A percentile compares a stretch with the other conserved stretches of the same genome.
Conservation (phyloP, 2,113 vertebrate species). For the Numida meleagris region DNA sequence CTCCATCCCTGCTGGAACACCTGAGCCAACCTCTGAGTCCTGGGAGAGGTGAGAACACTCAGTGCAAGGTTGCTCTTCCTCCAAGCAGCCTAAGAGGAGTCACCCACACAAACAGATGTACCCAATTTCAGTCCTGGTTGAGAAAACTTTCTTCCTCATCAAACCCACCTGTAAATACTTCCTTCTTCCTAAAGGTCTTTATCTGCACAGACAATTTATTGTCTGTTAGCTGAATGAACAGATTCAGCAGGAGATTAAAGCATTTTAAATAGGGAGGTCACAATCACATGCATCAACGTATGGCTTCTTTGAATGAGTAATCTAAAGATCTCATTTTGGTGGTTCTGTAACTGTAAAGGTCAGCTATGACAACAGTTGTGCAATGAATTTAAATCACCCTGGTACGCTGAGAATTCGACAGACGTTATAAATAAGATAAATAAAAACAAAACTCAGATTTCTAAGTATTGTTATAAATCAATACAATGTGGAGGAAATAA, state of each 20-base stretch:
- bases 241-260: background rate
- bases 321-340: background rate
- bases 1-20: rapidly evolving
- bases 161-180: background rate
- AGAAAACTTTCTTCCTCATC: background rate
- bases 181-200: no score
- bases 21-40: rapidly evolving
- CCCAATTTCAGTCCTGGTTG: background rate
- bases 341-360: background rate
- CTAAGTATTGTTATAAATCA: background rate
- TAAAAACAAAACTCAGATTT: background rate
- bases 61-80: rapidly evolving
- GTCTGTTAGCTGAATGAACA: background rate
- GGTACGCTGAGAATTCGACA: background rate
- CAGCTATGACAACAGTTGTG: background rate
- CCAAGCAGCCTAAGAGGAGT: background rate
- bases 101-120: background rate
- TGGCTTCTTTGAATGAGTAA: background rate
- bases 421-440: background rate
- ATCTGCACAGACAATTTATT: background rate
- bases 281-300: rapidly evolving
- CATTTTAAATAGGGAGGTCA: background rate
- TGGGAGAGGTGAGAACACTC: background rate
- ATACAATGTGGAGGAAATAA: background rate
- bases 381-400: background rate